A percentile compares a stretch with the other conserved stretches of the same genome.
phyloP scores from a whole-genome alignment of 2,113 vertebrate species.

The Pteruthius melanotis region DNA sequence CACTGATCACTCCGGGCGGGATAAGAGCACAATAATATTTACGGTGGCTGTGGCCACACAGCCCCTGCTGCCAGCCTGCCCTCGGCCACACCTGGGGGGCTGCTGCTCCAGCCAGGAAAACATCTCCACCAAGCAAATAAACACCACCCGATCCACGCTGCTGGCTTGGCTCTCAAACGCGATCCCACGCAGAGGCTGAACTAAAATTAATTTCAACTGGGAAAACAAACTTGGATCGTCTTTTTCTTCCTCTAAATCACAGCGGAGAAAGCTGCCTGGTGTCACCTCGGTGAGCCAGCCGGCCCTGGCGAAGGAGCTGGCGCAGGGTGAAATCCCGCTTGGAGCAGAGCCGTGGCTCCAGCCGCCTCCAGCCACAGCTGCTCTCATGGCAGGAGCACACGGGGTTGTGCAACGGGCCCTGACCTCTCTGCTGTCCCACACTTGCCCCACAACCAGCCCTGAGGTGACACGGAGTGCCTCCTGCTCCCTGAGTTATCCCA shows the following conservation, averaged over 20 bases:
- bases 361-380: neutral
- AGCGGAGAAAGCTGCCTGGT: neutral
- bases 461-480: rapidly evolving
- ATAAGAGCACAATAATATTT: conserved; percentile 31
- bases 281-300: neutral
- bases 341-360: neutral
- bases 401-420: neutral
- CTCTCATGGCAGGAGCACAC: neutral
- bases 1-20: neutral
- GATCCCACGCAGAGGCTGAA: conserved; percentile 17
- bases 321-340: rapidly evolving
- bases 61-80: neutral
- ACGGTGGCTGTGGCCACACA: neutral
- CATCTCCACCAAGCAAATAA: conserved; percentile 16
- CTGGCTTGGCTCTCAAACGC: neutral
- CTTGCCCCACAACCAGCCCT: neutral
- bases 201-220: neutral
- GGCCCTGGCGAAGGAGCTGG: neutral
- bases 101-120: conserved; percentile 26
- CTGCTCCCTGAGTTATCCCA: neutral
- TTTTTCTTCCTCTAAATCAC: neutral
- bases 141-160: neutral
- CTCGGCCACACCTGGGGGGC: neutral
- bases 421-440: neutral
- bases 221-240: neutral